A percentile compares a stretch with the other conserved stretches of the same genome.
phyloP scores from a whole-genome alignment of 2,113 vertebrate species.

The Xenotilapia longispinis region DNA sequence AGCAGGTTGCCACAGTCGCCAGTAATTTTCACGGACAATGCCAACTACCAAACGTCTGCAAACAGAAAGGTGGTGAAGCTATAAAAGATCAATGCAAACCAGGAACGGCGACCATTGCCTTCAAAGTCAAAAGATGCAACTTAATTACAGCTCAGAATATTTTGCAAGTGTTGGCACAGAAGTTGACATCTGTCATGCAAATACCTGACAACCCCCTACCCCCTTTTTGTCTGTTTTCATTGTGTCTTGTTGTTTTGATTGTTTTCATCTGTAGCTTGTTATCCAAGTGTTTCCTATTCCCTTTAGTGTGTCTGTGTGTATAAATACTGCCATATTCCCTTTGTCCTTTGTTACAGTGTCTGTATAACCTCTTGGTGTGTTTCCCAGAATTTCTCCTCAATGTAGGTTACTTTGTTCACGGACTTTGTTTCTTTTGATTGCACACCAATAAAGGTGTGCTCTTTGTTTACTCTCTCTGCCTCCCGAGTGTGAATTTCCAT shows the following conservation, averaged over 20 bases:
- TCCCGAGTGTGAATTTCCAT: not conserved
- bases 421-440: not conserved
- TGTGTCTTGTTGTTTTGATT: not conserved
- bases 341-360: not conserved
- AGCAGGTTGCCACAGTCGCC: not conserved
- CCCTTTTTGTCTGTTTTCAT: not conserved
- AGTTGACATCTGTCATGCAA: not conserved
- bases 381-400: not conserved
- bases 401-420: not conserved
- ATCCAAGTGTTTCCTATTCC: not conserved
- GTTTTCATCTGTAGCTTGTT: not conserved
- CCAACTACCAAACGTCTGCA: not conserved
- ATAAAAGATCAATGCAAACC: not conserved
- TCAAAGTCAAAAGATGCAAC: not conserved
- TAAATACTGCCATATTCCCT: not conserved
- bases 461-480: not conserved
- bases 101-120: accelerated
- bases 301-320: not conserved
- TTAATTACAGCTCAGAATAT: not conserved
- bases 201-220: not conserved
- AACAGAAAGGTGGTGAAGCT: not conserved
- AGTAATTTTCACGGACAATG: not conserved
- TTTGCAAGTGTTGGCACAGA: not conserved
- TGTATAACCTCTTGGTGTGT: not conserved
- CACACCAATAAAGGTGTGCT: not conserved